Base-by-base conservation (phyloP, 1,140 invertebrate species). In the Atta cephalotes region DNA sequence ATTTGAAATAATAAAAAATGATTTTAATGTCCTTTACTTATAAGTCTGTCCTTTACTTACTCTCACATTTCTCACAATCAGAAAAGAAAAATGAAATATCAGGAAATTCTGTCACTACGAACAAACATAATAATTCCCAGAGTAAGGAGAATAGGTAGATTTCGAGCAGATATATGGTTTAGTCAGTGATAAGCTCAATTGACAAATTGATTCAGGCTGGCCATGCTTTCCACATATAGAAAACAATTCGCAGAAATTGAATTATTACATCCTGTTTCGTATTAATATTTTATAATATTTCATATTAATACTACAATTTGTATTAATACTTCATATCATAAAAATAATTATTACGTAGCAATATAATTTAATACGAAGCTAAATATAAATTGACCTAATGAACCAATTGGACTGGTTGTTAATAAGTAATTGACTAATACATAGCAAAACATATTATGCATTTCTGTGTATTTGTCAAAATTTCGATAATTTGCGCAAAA, bases 301-400 rank as follows among this genome's bases (percentile, higher is more conserved):
- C 65, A n/a, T 58, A 70, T 49, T 70, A 51, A 70, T 70, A 51
- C 39, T 25, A 5, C 10, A 14, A 21, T 68, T 70, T 51, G 18
- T 45, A 60, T 80, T 45, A 39, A 45, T 71, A 62, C 16, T 25
- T 60, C 18, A 1, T 3, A 16, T 16, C n/a, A 66, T 9, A 71
- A 81, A n/a, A 71, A 81, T 81, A 81, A 81, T 81, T 81, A 71
- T 10, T 6, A 56, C 21, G 21, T 39, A 39, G 3, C n/a, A 70
- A 71, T 62, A 45, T 68, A 28, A 5, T 45, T 45, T 45, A 45
- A 45, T 45, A 45, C 9, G 39, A 45, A 71, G 39, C 39, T 45
- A 45, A 60, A 58, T 18, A 66, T 21, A 70, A 63, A 79, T 65
- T 65, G 28, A 58, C 25, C 58, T 51, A 49, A 71, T 53, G 39